phyloP scores from a whole-genome alignment of 2,797 vertebrate species.

The Spheniscus humboldti region DNA sequence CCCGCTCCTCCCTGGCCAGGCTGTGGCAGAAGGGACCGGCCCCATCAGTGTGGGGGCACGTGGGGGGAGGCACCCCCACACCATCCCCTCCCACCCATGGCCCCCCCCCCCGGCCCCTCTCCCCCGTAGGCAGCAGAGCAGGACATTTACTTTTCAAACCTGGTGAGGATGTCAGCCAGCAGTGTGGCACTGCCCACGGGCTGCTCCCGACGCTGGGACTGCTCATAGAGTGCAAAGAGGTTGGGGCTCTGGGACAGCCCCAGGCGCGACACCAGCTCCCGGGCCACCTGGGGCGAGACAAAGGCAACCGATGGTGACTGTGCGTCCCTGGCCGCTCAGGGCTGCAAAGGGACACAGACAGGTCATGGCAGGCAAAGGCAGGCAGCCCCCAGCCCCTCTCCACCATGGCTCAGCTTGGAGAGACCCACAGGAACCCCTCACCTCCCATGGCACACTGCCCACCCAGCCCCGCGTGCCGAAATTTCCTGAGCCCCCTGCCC shows the following conservation, averaged over 20 bases:
- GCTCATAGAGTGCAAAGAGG: constrained; percentile 89
- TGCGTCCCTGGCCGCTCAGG: constrained; percentile 27
- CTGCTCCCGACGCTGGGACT: constrained; percentile 84
- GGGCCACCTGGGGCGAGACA: constrained; percentile 81
- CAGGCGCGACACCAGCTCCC: constrained; percentile 85
- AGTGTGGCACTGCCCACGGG: constrained; percentile 81
- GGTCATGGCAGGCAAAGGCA: neutral
- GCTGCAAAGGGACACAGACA: constrained; percentile 54
- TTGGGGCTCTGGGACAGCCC: constrained; percentile 88
- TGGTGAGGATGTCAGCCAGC: constrained; percentile 91
- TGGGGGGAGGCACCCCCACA: fast-evolving
- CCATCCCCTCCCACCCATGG: fast-evolving
- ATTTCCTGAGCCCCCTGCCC: neutral
- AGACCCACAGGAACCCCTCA: neutral
- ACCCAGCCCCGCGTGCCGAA: fast-evolving
- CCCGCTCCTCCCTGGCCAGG: constrained; percentile 78
- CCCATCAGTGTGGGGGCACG: neutral
- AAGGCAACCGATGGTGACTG: constrained; percentile 17
- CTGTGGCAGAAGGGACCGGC: constrained; percentile 50
- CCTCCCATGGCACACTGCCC: neutral
- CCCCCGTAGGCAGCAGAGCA: neutral
- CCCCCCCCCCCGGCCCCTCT: neutral
- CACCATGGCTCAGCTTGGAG: neutral
- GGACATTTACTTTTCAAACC: constrained; percentile 86
- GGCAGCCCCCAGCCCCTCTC: neutral